Conservation (phyloP, 2,888 invertebrate genomes). For the Lissocephala sabroskyi region DNA sequence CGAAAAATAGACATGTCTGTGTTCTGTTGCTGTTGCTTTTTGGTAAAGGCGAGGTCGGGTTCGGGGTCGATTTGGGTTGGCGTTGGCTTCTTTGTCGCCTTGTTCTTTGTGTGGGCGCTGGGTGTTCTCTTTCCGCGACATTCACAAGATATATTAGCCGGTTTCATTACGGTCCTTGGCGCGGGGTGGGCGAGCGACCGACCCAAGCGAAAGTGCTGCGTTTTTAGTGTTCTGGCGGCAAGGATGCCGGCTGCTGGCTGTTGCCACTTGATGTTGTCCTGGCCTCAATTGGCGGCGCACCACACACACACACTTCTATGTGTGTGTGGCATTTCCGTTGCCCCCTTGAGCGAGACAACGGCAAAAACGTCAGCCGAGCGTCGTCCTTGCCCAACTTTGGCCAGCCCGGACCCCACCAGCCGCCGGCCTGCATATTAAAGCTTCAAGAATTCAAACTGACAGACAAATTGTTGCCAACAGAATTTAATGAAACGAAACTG, state of each 20-base stretch:
- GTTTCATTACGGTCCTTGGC: constrained; percentile 43
- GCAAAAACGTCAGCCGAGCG: not conserved
- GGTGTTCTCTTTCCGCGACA: constrained; percentile 23
- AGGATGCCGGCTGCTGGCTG: not conserved
- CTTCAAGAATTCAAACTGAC: constrained; percentile 29
- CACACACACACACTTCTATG: not conserved
- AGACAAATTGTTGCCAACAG: not conserved
- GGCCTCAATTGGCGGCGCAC: not conserved
- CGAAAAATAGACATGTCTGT: constrained; percentile 60
- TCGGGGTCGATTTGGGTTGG: too few species aligned
- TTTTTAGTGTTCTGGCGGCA: not conserved
- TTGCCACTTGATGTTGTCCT: constrained; percentile 8
- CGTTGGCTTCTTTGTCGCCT: constrained; percentile 6
- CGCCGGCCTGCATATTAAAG: constrained; percentile 21
- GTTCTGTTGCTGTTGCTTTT: too few species aligned
- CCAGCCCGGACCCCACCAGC: not conserved
- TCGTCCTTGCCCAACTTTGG: not conserved
- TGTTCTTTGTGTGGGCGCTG: not conserved
- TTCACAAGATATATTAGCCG: constrained; percentile 54
- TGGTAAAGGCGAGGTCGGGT: not conserved
- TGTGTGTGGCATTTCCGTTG: constrained; percentile 1
- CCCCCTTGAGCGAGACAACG: not conserved
- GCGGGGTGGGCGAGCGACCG: not conserved
- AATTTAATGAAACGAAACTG: constrained; percentile 38
- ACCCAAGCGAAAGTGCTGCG: not conserved